Base-by-base conservation (phyloP, 2,797 vertebrate species). In the Salarias fasciatus region DNA sequence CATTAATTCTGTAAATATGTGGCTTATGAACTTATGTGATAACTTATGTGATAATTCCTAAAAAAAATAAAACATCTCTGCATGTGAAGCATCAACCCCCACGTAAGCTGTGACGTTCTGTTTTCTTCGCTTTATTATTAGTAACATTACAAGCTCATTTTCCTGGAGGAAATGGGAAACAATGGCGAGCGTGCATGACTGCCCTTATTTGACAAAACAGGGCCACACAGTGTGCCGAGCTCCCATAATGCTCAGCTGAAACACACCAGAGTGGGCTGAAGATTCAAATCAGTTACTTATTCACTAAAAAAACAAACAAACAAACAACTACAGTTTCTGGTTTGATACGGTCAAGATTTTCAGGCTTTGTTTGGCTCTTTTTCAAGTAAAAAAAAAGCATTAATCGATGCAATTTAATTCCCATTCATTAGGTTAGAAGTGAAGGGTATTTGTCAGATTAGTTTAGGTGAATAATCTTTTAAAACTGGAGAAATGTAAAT, bases 101-200 rank as follows among this genome's bases (percentile, higher is more conserved):
- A 24, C 47, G 66, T 47, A 55, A 73, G 66, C 11, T 18, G 11
- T 65, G 43, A 62, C 7, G 11, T 43, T 30, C 10, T 53, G 46
- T 53, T 73, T 48, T 14, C 41, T 18, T 24, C 8, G 3, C 3
- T 69, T 41, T 83, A 75, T 86, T 84, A 13, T 80, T 80, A 70
- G 80, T 13, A 65, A 42, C 75, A 61, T 60, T 53, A 69, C 37
- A 1, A 69, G 65, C 51, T 75, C 63, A 82, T 53, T 79, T 88
- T 72, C 80, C 12, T 6, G 2, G 56, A 85, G 88, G 88, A 89
- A 89, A 78, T 31, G 43, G 33, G 40, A 79, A 59, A 89, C 89
- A 89, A 89, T 86, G 77, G 66, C 2, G 37, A 67, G 59, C 15
- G 2, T 66, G 58, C 18, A 50, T 7, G 28, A 42, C 70, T 10